Base-by-base conservation (phyloP, 2,888 invertebrate species). In the Tenthredo distinguenda region DNA sequence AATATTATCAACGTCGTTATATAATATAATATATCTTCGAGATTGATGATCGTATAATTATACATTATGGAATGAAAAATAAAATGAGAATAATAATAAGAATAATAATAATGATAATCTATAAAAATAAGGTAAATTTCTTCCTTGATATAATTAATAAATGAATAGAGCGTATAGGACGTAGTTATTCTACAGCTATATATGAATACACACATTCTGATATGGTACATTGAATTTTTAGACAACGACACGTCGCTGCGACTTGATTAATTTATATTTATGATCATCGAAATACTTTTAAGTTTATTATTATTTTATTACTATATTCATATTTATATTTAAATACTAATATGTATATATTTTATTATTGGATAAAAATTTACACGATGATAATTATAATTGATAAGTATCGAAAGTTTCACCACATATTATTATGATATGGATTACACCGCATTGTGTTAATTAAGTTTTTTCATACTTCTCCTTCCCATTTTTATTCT, bases 211-310 rank as follows among this genome's bases (percentile, higher is more conserved):
- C 9, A 58, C 79, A 34, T 79, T 58, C 18, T 79, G 79, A 79
- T 79, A 79, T 79, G 79, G 79, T 79, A 58, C 79, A 79, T 79
- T 79, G 34, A 79, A 34, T 55, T 79, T 37, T 79, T 37, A 37
- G n/a, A 72, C 37, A n/a, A 72, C 37, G 40, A 40, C n/a, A 72
- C 72, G 40, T 40, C 37, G 18, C 10, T 40, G 37, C 43, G 21
- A 72, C 2, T 50, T 50, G 3, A 15, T 26, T 18, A 12, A 15
- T 47, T 77, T 15, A 15, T 76, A 9, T 15, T 47, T 37, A 72
- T 40, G n/a, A 72, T 72, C 18, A 34, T 37, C 37, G 37, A 37
- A 37, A n/a, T 34, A 40, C n/a, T 72, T 34, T 40, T 9, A n/a
- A 18, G 40, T 72, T 47, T 26, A 15, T 50, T 21, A 50, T 47